Evolutionary conservation across 30 jellyfish, hydroid and myxozoan genomes (phyloP).

Genomic region (Chrysaora quinquecirrha): DNA sequence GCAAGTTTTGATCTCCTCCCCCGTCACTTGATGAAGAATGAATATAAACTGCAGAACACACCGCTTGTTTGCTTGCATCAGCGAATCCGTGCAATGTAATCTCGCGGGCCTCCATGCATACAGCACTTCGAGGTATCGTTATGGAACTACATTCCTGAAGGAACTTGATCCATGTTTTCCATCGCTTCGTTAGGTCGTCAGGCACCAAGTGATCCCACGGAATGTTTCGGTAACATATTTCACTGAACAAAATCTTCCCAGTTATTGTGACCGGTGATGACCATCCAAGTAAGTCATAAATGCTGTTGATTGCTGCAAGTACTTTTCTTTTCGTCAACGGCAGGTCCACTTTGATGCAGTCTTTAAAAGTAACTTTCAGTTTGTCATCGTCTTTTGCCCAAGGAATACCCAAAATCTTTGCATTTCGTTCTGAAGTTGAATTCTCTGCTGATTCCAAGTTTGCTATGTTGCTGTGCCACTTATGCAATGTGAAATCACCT

Average conservation of each 20-base stretch:
- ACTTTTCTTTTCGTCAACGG: conserved; percentile 12
- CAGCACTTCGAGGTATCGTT: neutral
- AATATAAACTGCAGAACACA: conserved; percentile 21
- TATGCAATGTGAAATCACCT: conserved; percentile 53
- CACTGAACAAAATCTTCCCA: conserved; percentile 16
- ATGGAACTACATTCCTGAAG: neutral
- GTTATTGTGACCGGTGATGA: conserved; percentile 6
- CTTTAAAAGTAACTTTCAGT: neutral
- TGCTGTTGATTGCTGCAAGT: conserved; percentile 3
- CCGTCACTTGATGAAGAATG: conserved; percentile 7
- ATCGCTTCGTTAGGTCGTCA: no score
- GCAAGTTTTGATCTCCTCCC: conserved; percentile 3
- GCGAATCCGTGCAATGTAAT: neutral
- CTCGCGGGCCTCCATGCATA: neutral
- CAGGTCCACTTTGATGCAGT: neutral
- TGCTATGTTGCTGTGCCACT: conserved; percentile 62
- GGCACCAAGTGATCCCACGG: neutral
- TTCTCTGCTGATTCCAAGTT: conserved; percentile 1
- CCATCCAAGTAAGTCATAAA: neutral
- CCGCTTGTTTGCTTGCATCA: neutral
- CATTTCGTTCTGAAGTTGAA: neutral
- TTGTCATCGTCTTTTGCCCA: neutral
- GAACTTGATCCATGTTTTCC: neutral
- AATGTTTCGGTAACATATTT: neutral
- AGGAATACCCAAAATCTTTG: neutral